These are phyloP conservation scores for Acropternis orthonyx DNA, from an alignment of 2,797 vertebrate species.

Conservation along the genomic window DNA sequence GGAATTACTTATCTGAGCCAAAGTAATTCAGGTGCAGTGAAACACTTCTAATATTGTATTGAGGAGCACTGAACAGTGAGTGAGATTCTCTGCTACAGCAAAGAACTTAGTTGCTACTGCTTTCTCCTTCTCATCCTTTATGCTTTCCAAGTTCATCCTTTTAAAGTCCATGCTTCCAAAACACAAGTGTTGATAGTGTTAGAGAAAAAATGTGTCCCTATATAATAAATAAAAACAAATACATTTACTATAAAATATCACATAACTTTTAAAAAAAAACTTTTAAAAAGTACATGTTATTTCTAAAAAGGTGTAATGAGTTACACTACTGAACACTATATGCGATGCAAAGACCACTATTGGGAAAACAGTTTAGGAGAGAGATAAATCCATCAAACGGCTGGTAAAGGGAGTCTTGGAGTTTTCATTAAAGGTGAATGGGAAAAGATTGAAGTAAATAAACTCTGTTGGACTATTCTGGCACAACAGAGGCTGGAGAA, in stretches of 20 bases:
- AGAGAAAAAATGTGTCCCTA: not conserved
- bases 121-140: constrained; percentile 33
- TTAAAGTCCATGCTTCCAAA: constrained; percentile 21
- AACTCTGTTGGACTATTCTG: not conserved
- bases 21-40: constrained; percentile 73
- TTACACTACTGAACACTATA: not conserved
- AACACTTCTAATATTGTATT: constrained; percentile 75
- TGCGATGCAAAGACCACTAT: not conserved
- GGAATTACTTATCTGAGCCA: constrained; percentile 71
- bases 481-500: not conserved
- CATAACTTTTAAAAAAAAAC: not conserved
- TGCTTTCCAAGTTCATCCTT: constrained; percentile 29
- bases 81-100: constrained; percentile 34
- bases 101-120: constrained; percentile 1
- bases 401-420: not conserved
- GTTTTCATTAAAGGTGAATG: not conserved
- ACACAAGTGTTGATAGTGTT: not conserved
- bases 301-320: not conserved
- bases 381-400: not conserved
- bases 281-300: not conserved
- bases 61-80: constrained; percentile 60
- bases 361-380: not conserved
- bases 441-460: not conserved
- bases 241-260: not conserved
- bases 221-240: not conserved